Base-by-base conservation (phyloP, 2,888 invertebrate species). In the Acleris holmiana region DNA sequence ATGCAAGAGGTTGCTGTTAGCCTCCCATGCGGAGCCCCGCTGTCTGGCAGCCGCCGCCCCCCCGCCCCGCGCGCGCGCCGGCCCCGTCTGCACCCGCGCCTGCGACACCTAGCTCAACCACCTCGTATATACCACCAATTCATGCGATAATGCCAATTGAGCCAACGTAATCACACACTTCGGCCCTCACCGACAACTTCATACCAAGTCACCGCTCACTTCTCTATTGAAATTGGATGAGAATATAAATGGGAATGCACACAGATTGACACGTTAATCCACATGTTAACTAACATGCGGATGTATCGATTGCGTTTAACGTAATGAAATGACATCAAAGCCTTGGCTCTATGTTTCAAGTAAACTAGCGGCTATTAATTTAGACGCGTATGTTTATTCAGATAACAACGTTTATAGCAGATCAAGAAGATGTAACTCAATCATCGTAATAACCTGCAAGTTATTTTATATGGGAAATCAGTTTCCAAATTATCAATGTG, bases 21-120 rank as follows among this genome's bases (percentile, higher is more conserved):
- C 90, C 89, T 89, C 91, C 93, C 92, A 89, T 81, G 84, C 87
- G 93, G 93, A 92, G 93, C 93, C 93, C 87, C 93, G 93, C 93
- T 93, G 93, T 93, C 93, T 93, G 92, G 89, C 90, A 82, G 86
- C 82, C 83, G 79, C 73, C 77, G 78, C 79, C 77, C 79, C 75
- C 76, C 70, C 67, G 67, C 70, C 69, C 72, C 65, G 72, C 69
- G 69, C 69, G 69, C 64, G 53, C 64, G 35, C 35, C 13, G 35
- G 35, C 35, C 35, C 13, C 35, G 13, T 35, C 68, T 63, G 53
- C 66, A 51, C 61, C 68, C 56, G 60, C 62, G 54, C 75, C 75
- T 71, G 77, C 79, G 78, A 78, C 82, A 80, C 82, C 83, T 84
- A 86, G 82, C 84, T 80, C 88, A 84, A 84, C 86, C 85, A 88